phyloP scores from a whole-genome alignment of 1,140 invertebrate genomes.

The Metaphire vulgaris region DNA sequence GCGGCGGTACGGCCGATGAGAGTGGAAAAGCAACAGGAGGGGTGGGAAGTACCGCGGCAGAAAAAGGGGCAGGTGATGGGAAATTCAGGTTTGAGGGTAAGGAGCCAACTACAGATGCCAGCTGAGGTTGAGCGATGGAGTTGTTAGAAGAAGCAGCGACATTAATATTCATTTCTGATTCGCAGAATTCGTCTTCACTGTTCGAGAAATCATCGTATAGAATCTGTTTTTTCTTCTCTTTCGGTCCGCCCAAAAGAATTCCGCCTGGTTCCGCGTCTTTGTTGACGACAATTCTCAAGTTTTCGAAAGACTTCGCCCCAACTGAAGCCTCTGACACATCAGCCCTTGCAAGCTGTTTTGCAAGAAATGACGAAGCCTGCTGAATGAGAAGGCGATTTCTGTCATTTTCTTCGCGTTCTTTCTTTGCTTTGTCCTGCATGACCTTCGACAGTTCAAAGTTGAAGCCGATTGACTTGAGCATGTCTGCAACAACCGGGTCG shows the following conservation, averaged over 20 bases:
- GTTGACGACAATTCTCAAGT: neutral
- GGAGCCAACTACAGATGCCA: too few relatives aligned
- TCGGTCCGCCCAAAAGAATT: too few relatives aligned
- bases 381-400: neutral
- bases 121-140: too few relatives aligned
- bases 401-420: slow-evolving; percentile 31
- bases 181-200: neutral
- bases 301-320: neutral
- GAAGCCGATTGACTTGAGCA: slow-evolving; percentile 49
- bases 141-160: neutral
- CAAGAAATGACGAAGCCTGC: neutral
- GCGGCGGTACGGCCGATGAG: neutral
- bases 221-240: too few relatives aligned
- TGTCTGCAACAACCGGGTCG: slow-evolving; percentile 49
- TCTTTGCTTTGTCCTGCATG: slow-evolving; percentile 43
- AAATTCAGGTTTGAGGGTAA: neutral
- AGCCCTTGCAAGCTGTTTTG: slow-evolving; percentile 32
- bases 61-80: neutral
- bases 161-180: neutral
- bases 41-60: neutral
- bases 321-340: neutral
- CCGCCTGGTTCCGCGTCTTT: neutral
- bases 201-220: neutral
- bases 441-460: slow-evolving; percentile 50
- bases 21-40: neutral